Percentiles rank a stretch among this genome's conserved stretches.
Evolutionary conservation across 2,113 vertebrate genomes (phyloP).

Genomic region (Hemibagrus wyckioides): DNA sequence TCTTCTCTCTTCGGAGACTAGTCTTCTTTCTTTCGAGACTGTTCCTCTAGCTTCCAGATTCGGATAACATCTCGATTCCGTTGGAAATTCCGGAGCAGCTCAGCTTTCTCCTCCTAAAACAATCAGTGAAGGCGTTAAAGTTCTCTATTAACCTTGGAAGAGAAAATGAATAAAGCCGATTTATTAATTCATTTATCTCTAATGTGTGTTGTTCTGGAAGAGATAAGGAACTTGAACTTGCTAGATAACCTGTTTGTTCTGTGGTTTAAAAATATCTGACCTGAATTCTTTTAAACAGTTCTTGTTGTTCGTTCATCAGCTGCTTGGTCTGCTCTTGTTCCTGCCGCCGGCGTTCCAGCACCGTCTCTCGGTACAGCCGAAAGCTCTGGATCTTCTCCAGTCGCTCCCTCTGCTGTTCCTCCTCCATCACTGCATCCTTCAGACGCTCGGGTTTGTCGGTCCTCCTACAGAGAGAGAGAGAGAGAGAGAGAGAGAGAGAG

Average conservation of each 20-base stretch:
- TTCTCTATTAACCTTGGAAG: neutral
- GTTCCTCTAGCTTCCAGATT: neutral
- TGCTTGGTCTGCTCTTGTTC: slow-evolving; percentile 60
- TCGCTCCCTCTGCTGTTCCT: slow-evolving; percentile 68
- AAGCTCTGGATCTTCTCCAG: slow-evolving; percentile 79
- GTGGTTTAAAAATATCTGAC: slow-evolving; percentile 62
- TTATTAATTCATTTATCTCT: neutral
- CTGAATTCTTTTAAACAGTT: slow-evolving; percentile 77
- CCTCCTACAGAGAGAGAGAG: slow-evolving; percentile 65
- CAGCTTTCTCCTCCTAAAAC: neutral
- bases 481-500: neutral
- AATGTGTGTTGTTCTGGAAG: too few relatives aligned
- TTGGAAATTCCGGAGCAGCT: neutral
- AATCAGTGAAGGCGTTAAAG: neutral
- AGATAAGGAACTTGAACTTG: too few relatives aligned
- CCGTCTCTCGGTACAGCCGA: slow-evolving; percentile 67
- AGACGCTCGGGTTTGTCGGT: slow-evolving; percentile 62
- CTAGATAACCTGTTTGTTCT: too few relatives aligned
- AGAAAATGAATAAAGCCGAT: neutral
- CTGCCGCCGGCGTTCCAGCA: slow-evolving; percentile 71
- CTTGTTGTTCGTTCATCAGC: slow-evolving; percentile 70
- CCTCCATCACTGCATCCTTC: slow-evolving; percentile 68
- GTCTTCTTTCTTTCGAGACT: neutral
- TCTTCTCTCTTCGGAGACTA: neutral
- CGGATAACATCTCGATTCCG: neutral